Evolutionary conservation across 2,113 vertebrate genomes (phyloP).

Genomic region (Actenoides hombroni): DNA sequence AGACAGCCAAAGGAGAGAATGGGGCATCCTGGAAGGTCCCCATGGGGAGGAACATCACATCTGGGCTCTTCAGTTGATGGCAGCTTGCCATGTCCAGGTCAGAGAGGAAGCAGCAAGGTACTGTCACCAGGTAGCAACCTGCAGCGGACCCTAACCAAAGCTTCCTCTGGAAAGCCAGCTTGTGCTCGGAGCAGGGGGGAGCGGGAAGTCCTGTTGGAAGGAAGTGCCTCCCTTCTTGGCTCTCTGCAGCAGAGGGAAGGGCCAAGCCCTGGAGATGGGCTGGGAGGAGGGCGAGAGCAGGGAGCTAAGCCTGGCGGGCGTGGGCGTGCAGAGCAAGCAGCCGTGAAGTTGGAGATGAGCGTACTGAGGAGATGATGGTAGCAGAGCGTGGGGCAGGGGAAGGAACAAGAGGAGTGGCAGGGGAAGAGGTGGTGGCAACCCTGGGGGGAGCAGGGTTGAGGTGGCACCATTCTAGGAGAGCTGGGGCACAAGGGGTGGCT

Average conservation of each 20-base stretch:
- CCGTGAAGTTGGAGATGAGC: fast-evolving
- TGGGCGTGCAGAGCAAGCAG: not conserved
- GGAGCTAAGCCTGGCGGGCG: not conserved
- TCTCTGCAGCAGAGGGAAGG: not conserved
- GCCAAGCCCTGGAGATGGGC: not conserved
- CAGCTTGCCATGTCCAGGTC: not conserved
- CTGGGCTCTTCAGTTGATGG: not conserved
- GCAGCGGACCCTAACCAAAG: not conserved
- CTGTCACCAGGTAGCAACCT: not conserved
- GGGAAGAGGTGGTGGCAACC: not conserved
- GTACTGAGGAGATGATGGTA: not conserved
- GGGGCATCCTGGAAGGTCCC: not conserved
- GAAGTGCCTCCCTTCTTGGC: not conserved
- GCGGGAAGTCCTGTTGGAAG: not conserved
- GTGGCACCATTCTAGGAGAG: not conserved
- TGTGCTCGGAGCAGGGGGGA: not conserved
- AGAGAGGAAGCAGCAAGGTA: not conserved
- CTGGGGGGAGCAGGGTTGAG: not conserved
- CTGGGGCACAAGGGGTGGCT: not conserved
- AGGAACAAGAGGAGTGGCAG: not conserved
- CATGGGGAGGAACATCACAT: not conserved
- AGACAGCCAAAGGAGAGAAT: not conserved
- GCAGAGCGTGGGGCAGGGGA: not conserved
- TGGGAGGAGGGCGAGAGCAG: not conserved
- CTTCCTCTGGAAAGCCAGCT: not conserved